Evolutionary conservation across 2,113 vertebrate species (phyloP).

Genomic region (Herpetotheres cachinnans): DNA sequence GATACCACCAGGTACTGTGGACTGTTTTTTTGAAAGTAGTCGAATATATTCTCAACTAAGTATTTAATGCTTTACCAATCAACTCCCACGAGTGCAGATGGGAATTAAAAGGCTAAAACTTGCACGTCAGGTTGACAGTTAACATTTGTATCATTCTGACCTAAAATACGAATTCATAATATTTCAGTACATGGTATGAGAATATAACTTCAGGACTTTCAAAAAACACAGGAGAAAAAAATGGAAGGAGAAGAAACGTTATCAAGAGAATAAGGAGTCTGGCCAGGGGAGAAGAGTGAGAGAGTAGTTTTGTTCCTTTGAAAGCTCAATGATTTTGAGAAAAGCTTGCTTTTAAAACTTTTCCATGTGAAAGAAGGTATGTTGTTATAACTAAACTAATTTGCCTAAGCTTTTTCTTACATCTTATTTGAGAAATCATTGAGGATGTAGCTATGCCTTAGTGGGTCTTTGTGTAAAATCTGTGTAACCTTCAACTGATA

Average conservation of each 20-base stretch:
- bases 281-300: background rate
- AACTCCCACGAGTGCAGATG: background rate
- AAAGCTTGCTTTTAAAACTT: slow-evolving; percentile 20
- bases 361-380: background rate
- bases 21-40: background rate
- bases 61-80: background rate
- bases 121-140: background rate
- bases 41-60: background rate
- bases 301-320: slow-evolving; percentile 3
- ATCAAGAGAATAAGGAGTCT: background rate
- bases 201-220: background rate
- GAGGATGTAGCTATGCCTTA: background rate
- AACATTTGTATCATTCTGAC: background rate
- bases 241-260: background rate
- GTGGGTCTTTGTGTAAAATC: background rate
- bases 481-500: background rate
- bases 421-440: background rate
- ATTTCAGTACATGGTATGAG: background rate
- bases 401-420: background rate
- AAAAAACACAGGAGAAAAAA: background rate
- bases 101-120: background rate
- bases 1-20: background rate
- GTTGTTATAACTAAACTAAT: background rate
- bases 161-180: background rate
- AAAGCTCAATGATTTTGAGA: slow-evolving; percentile 53